Evolutionary conservation across 1,140 invertebrate species (phyloP).

Genomic region (Hesperophylax magnus): DNA sequence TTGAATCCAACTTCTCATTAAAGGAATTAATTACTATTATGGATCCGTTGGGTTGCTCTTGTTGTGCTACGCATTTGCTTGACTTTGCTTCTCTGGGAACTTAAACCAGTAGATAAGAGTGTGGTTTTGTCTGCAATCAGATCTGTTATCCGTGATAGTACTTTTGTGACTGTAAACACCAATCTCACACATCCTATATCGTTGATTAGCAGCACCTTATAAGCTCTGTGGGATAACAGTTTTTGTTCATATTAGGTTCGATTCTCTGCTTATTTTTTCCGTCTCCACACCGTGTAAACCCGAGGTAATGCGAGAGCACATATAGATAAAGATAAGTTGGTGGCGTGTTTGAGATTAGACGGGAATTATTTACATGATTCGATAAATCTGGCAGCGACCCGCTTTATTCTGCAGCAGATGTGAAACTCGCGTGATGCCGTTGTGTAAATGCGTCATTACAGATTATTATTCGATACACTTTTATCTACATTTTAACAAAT

Average conservation of each 20-base stretch:
- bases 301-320: conserved; percentile 19
- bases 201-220: conserved; percentile 7
- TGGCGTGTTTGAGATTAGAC: conserved; percentile 53
- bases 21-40: too few relatives aligned
- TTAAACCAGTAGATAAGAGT: too few relatives aligned
- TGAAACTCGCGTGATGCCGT: conserved; percentile 15
- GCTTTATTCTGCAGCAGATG: conserved; percentile 7
- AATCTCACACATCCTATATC: too few relatives aligned
- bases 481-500: too few relatives aligned
- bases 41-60: too few relatives aligned
- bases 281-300: conserved; percentile 23
- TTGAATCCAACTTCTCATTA: too few relatives aligned
- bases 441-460: background rate
- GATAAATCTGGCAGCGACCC: conserved; percentile 48
- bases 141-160: too few relatives aligned
- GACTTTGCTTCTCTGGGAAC: too few relatives aligned
- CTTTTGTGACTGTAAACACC: background rate
- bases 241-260: conserved; percentile 43
- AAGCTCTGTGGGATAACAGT: conserved; percentile 20
- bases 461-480: background rate
- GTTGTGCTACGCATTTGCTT: too few relatives aligned
- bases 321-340: conserved; percentile 51
- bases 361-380: conserved; percentile 51
- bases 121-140: too few relatives aligned
- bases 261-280: conserved; percentile 38